A percentile compares a stretch with the other conserved stretches of the same genome.
These are phyloP conservation scores for Hipposideros larvatus DNA, from an alignment of 2,797 vertebrate genomes.

Conservation along the genomic window DNA sequence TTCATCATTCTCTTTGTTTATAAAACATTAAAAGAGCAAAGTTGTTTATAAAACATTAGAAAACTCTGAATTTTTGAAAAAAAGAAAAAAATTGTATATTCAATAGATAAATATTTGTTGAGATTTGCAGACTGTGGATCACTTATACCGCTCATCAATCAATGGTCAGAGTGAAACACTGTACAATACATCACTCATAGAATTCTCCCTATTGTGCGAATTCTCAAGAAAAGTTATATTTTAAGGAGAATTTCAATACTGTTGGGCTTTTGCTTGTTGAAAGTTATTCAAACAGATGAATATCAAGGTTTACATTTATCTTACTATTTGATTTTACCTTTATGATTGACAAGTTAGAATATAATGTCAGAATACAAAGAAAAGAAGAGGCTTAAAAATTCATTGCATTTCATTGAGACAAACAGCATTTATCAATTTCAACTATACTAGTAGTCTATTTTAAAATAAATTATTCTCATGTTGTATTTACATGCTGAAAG, in stretches of 20 bases:
- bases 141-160: background rate
- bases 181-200: background rate
- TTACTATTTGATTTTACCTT: background rate
- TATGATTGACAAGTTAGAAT: background rate
- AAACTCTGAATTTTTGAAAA: slow-evolving; percentile 75
- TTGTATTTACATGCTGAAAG: background rate
- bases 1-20: slow-evolving; percentile 56
- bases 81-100: slow-evolving; percentile 58
- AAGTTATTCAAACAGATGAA: background rate
- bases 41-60: slow-evolving; percentile 21
- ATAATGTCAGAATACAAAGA: background rate
- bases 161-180: background rate
- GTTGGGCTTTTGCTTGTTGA: background rate
- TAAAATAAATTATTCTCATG: background rate
- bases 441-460: background rate
- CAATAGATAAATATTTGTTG: slow-evolving; percentile 26
- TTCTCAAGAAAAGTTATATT: background rate
- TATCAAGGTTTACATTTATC: background rate
- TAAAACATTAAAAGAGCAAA: background rate
- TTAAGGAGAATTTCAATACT: background rate
- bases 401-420: background rate
- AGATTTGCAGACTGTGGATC: background rate
- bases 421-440: background rate
- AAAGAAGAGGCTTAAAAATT: background rate
- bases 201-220: background rate